Evolutionary conservation across 2,888 invertebrate species (phyloP), one percentile per base, ranked within the genome.

Genomic region (Lycocerus yunnanus): DNA sequence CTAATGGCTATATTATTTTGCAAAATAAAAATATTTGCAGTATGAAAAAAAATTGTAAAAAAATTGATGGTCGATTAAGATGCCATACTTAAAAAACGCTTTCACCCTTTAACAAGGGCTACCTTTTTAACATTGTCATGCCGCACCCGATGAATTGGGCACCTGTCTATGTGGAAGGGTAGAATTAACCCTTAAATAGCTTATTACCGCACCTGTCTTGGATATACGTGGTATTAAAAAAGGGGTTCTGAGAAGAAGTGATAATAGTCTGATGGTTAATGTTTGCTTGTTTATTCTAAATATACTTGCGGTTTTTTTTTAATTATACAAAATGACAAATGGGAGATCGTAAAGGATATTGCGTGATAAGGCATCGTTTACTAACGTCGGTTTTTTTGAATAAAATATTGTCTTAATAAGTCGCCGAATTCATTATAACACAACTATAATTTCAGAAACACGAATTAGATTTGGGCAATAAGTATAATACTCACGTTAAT

Each of bases 141-240:
- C 79, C 79, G 82, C 75, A 73, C 77, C 71, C 80, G 80, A 79
- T 79, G 80, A 82, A 81, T 82, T 69, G 76, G 77, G 75, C 83
- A 84, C 84, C 84, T 84, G 84, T 81, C 79, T 67, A 66, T 58
- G 18, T 66, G 71, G 73, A 77, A 77, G 77, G 77, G 74, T 77
- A 68, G 78, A 82, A 83, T 83, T 84, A 83, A 83, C 83, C 83
- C 84, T 84, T 83, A 83, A 83, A 81, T 78, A 77, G 79, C 80
- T 80, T 78, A 82, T 82, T 82, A 78, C 77, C 73, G 77, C 84
- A 83, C 82, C 83, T 83, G 83, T 81, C 81, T 78, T 71, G 20
- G 60, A 21, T 70, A 61, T 43, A 15, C 15, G 15, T 14, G 13
- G 3, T 60, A 15, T 16, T 18, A 63, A 59, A 60, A 63, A 68